These are phyloP conservation scores for Melanostoma mellinum DNA, from an alignment of 2,888 invertebrate species.

Conservation along the genomic window DNA sequence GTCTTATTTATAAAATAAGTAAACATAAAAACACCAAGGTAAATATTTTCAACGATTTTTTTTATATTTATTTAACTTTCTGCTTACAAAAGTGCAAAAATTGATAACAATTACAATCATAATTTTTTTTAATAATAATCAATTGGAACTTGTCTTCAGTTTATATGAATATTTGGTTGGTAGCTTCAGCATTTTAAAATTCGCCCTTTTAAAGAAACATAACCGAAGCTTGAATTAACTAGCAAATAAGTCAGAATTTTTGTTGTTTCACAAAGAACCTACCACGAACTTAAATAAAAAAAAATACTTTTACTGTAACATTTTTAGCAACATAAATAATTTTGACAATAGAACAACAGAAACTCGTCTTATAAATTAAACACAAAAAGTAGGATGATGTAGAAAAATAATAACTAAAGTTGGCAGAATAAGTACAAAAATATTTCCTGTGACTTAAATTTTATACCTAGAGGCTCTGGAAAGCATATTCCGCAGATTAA, in stretches of 20 bases:
- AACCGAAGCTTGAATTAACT: too few relatives aligned
- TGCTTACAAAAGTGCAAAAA: constrained; percentile 70
- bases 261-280: too few relatives aligned
- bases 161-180: constrained; percentile 60
- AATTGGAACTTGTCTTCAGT: constrained; percentile 39
- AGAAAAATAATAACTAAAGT: neutral
- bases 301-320: constrained; percentile 23
- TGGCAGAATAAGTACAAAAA: constrained; percentile 58
- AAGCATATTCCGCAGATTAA: neutral
- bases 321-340: constrained; percentile 21
- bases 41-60: constrained; percentile 37
- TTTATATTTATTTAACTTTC: constrained; percentile 44
- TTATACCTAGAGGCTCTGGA: constrained; percentile 23
- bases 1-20: neutral
- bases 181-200: constrained; percentile 49
- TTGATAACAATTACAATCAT: constrained; percentile 54
- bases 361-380: constrained; percentile 45
- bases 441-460: constrained; percentile 26
- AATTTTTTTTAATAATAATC: constrained; percentile 22
- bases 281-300: too few relatives aligned
- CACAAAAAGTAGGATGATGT: constrained; percentile 14
- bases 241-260: neutral
- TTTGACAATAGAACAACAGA: constrained; percentile 18
- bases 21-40: neutral
- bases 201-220: constrained; percentile 3